Evolutionary conservation across 2,113 vertebrate species (phyloP), one percentile per base, ranked within the genome.

Genomic region (Mionectes macconnelli): DNA sequence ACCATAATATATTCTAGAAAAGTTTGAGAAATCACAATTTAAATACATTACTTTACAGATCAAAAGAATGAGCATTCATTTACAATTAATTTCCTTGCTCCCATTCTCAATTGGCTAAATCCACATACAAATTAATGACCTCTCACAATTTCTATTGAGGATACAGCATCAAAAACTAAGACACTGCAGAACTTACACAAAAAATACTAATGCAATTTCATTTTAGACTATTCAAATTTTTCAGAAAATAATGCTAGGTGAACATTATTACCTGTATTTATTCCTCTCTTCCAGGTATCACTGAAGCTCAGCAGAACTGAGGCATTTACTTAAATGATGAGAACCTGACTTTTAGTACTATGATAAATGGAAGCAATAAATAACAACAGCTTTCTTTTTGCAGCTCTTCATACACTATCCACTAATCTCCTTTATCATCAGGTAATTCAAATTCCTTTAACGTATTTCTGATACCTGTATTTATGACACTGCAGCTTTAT

Each of bases 101-200:
- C 74, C 62, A 28, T 44, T 96, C 77, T 91, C 83, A 90, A 53
- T 5, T 84, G 66, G 69, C 52, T 92, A 93, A 95, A 95, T 95
- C 90, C 87, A 94, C 30, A 87, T 47, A 89, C 31, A 91, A 94
- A 96, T 87, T 67, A 95, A 96, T 94, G 94, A 94, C 86, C 57
- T 94, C 91, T 87, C 88, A 90, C 31, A 92, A 42, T 60, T 45
- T 64, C 72, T 93, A 75, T 90, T 80, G 89, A 93, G 60, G 81
- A 92, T 47, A 67, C 8, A 90, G 21, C 62, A 82, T 66, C 49
- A 72, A 92, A 96, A 92, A 77, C n/a, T 37, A 77, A 91, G 27
- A 53, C 67, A 75, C 23, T 40, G 57, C 45, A 89, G 91, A 97
- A 91, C 22, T 50, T 78, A 87, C n/a, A 52, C 82, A 44, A 95